A percentile compares a stretch with the other conserved stretches of the same genome.
phyloP scores from a whole-genome alignment of 1,140 invertebrate species.

The Temnothorax longispinosus region DNA sequence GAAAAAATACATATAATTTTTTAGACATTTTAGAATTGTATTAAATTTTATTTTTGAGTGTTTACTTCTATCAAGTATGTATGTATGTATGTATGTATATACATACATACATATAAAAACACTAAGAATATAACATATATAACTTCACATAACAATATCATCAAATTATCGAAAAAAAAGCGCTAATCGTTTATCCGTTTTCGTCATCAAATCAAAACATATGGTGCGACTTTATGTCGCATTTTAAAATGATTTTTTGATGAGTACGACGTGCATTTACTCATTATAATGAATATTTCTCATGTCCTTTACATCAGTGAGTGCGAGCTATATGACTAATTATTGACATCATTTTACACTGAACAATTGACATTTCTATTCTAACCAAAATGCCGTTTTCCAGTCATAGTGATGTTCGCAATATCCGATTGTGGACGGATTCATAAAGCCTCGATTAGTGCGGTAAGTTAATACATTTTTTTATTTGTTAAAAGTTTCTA shows the following conservation, averaged over 20 bases:
- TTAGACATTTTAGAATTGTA: not conserved
- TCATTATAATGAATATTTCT: conserved; percentile 57
- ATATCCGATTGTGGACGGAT: conserved; percentile 52
- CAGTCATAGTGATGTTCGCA: conserved; percentile 66
- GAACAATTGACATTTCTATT: not conserved
- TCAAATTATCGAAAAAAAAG: not conserved
- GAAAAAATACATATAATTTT: not conserved
- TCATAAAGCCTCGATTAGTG: conserved; percentile 48
- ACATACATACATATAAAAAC: too few species aligned
- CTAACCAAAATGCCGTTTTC: conserved; percentile 60
- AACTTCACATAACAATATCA: conserved; percentile 8
- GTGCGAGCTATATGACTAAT: conserved; percentile 3
- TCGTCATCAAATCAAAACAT: conserved; percentile 1
- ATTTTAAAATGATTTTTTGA: conserved; percentile 57
- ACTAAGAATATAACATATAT: not conserved
- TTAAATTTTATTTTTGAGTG: not conserved
- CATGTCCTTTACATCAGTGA: conserved; percentile 62
- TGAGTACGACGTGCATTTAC: conserved; percentile 9
- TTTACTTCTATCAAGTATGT: not conserved
- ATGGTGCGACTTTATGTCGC: not conserved
- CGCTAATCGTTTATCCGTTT: conserved; percentile 50
- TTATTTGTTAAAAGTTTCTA: not conserved
- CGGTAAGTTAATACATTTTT: conserved; percentile 41
- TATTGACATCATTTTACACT: not conserved
- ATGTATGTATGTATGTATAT: too few species aligned